Percentiles rank a stretch among this genome's conserved stretches.
phyloP scores from a whole-genome alignment of 2,888 invertebrate genomes.

The Thecocarcelia acutangulata region DNA sequence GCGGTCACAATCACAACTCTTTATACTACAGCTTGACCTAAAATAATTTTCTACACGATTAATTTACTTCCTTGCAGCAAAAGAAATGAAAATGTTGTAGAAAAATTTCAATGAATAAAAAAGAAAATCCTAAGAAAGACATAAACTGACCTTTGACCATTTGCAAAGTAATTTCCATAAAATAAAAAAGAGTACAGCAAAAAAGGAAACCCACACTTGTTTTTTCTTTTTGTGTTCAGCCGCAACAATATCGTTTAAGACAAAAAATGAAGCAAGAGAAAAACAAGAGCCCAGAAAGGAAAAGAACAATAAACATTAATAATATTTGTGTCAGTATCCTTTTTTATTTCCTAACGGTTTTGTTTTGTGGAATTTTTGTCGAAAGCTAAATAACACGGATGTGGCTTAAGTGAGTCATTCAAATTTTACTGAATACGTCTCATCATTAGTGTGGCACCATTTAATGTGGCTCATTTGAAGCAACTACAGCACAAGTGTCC shows the following conservation, averaged over 20 bases:
- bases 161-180: constrained; percentile 38
- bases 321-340: constrained; percentile 33
- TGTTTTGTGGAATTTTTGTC: constrained; percentile 18
- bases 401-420: constrained; percentile 42
- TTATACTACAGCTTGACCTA: constrained; percentile 27
- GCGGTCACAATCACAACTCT: constrained; percentile 30
- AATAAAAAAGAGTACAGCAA: neutral
- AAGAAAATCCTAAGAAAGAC: neutral
- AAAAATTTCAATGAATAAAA: neutral
- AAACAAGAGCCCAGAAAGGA: neutral
- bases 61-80: constrained; percentile 36
- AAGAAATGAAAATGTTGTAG: neutral
- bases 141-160: constrained; percentile 43
- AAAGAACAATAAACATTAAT: constrained; percentile 19
- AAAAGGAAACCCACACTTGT: neutral
- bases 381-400: constrained; percentile 33
- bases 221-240: constrained; percentile 2
- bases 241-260: constrained; percentile 7
- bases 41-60: constrained; percentile 47
- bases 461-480: constrained; percentile 45
- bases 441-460: constrained; percentile 49
- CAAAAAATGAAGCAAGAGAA: neutral
- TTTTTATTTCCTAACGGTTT: constrained; percentile 11
- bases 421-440: constrained; percentile 44
- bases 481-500: constrained; percentile 25